Base-by-base conservation (phyloP, 1,140 invertebrate species). In the Ips typographus region DNA sequence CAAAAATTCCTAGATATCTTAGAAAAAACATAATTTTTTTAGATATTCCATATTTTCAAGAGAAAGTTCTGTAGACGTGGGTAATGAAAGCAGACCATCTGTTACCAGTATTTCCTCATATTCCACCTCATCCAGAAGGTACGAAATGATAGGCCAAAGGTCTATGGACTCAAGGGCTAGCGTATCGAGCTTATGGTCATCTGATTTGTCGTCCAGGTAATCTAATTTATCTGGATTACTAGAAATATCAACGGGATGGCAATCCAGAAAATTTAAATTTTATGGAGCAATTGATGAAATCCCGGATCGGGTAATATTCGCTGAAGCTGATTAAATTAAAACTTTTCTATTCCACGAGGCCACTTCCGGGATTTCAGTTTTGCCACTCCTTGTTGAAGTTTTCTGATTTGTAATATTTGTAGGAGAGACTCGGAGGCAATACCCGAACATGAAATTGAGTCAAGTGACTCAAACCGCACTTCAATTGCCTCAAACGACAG, bases 61-160 rank as follows among this genome's bases (percentile, higher is more conserved):
- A 42, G 78, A 80, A 55, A 78, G 76, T 53, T 80, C 78, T 5
- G 73, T 80, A n/a, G 79, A 80, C 42, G 72, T 77, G 22, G 78
- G 78, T 49, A 76, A 73, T 66, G 79, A 79, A 68, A 78, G 76
- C 42, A 70, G 79, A 56, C 78, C 73, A 6, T 80, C 78, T 0
- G 74, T 81, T 22, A 79, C 79, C 3, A 78, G 76, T 58, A 73
- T 78, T 44, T 80, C 79, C 7, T 80, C 79, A 39, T 81, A 75
- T 71, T 79, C 78, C 1, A 79, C 78, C 8, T 76, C 76, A 8
- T 79, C 75, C 8, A 71, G 78, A 62, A 66, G 77, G 52, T 80
- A 79, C 68, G 81, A 82, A 68, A 78, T 82, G 36, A 77, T 82
- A 53, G 80, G 80, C 4, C 79, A 79, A 71, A 68, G 78, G 55